Percentiles rank a stretch among this genome's conserved stretches.
Conservation (phyloP, 2,113 vertebrate species). For the Anhinga anhinga region DNA sequence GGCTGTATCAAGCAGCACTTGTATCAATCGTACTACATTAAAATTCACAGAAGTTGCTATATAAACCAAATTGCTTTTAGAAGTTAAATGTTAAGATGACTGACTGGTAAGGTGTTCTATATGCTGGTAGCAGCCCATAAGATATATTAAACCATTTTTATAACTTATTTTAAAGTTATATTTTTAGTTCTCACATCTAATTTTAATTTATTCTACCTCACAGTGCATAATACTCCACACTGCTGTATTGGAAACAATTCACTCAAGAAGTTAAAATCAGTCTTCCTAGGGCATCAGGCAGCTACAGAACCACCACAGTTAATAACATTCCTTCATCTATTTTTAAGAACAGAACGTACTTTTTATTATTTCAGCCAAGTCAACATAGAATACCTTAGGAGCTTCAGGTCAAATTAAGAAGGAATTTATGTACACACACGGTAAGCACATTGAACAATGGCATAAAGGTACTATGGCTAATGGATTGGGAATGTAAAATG, state of each 20-base stretch:
- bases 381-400: neutral
- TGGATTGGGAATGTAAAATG: neutral
- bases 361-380: neutral
- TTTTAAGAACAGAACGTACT: neutral
- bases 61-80: neutral
- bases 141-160: neutral
- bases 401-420: neutral
- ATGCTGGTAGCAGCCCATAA: neutral
- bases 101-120: neutral
- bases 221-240: neutral
- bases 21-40: neutral
- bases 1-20: neutral
- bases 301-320: neutral
- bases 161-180: neutral
- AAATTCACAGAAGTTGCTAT: neutral
- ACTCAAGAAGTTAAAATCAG: neutral
- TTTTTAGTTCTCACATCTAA: neutral
- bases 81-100: neutral
- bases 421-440: neutral
- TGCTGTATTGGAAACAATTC: neutral
- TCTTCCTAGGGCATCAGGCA: neutral
- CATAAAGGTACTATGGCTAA: neutral
- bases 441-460: neutral
- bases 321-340: neutral
- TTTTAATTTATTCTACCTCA: neutral